Percentiles rank a stretch among this genome's conserved stretches.
phyloP scores from a whole-genome alignment of 2,113 vertebrate genomes.

The Prolemur simus region DNA sequence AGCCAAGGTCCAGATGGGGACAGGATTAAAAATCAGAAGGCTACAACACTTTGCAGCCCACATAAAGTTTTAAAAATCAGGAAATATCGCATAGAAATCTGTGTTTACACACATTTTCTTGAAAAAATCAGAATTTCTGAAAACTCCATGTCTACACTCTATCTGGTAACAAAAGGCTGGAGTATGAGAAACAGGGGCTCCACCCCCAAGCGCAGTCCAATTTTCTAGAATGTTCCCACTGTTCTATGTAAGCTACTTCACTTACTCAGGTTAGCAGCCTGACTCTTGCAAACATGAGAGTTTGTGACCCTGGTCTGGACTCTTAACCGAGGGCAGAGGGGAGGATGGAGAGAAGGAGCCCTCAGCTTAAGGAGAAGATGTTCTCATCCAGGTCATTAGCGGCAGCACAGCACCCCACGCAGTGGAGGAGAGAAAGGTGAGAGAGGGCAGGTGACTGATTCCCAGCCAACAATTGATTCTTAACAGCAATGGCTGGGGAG shows the following conservation, averaged over 20 bases:
- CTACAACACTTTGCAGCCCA: background rate
- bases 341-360: background rate
- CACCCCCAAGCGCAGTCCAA: background rate
- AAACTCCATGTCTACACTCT: background rate
- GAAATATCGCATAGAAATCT: background rate
- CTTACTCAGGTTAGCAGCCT: background rate
- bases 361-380: background rate
- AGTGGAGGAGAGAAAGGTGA: background rate
- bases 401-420: background rate
- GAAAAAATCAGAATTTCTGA: background rate
- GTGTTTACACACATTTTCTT: background rate
- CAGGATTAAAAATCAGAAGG: background rate
- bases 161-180: background rate
- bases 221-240: background rate
- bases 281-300: background rate
- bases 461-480: background rate
- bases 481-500: fast-evolving
- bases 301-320: background rate
- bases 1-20: background rate
- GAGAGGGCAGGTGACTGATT: background rate
- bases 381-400: background rate
- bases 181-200: background rate
- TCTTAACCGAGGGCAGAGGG: background rate
- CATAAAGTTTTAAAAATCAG: background rate
- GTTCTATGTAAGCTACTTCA: background rate